A percentile compares a stretch with the other conserved stretches of the same genome.
These are phyloP conservation scores for Drosophila subsilvestris DNA, from an alignment of 2,888 invertebrate species.

Conservation along the genomic window DNA sequence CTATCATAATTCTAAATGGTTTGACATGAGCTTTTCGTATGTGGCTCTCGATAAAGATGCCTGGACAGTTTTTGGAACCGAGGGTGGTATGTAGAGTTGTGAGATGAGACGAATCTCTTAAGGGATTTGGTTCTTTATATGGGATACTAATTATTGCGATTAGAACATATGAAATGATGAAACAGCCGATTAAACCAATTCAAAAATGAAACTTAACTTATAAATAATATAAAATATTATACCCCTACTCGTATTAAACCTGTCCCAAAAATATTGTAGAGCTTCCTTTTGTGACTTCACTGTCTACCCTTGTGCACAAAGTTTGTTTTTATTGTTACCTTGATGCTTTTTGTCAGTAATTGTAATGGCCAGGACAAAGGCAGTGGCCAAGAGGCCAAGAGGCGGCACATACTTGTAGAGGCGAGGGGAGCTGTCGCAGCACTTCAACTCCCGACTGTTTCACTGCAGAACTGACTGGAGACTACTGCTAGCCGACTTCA, in stretches of 20 bases:
- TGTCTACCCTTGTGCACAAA: constrained; percentile 8
- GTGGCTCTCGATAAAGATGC: constrained; percentile 39
- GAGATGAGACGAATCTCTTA: no score
- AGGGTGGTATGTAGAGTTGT: constrained; percentile 27
- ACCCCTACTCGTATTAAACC: background rate
- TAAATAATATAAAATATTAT: background rate
- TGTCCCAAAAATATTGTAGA: background rate
- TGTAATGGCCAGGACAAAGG: constrained; percentile 69
- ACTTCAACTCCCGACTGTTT: constrained; percentile 21
- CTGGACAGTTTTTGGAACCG: constrained; percentile 48
- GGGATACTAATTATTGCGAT: no score
- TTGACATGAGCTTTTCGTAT: constrained; percentile 68
- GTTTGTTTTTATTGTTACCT: constrained; percentile 68
- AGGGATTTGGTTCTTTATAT: no score
- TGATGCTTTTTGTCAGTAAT: constrained; percentile 79
- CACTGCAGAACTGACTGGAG: constrained; percentile 41
- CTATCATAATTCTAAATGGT: constrained; percentile 80
- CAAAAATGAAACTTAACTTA: background rate
- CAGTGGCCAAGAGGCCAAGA: constrained; percentile 7
- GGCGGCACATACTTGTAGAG: background rate
- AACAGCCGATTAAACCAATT: no score
- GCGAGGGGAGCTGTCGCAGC: constrained; percentile 10
- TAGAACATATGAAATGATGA: no score
- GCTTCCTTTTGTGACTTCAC: background rate
- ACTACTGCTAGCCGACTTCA: constrained; percentile 16